Conservation (phyloP, 2,888 invertebrate species). For the Volucella inflata region DNA sequence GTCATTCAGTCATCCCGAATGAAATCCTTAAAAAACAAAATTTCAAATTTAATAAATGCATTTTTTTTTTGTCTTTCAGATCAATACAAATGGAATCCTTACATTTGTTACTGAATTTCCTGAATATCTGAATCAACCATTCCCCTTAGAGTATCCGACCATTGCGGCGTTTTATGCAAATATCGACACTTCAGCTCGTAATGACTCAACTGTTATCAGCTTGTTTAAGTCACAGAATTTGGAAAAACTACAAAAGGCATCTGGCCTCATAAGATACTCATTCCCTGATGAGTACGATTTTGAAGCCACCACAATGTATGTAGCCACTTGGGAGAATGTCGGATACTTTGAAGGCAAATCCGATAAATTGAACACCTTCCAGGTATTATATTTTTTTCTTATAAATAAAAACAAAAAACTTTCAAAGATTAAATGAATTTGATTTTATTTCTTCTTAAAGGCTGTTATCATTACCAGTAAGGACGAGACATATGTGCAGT, state of each 20-base stretch:
- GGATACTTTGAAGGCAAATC: slow-evolving; percentile 87
- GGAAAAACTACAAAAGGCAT: slow-evolving; percentile 87
- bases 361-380: slow-evolving; percentile 94
- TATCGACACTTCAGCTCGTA: slow-evolving; percentile 88
- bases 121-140: slow-evolving; percentile 93
- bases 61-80: slow-evolving; percentile 85
- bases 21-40: neutral
- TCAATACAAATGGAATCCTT: slow-evolving; percentile 95
- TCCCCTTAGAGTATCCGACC: slow-evolving; percentile 94
- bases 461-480: slow-evolving; percentile 81
- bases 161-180: slow-evolving; percentile 97
- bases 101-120: slow-evolving; percentile 95
- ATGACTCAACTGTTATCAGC: slow-evolving; percentile 88
- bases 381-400: slow-evolving; percentile 85
- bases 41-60: neutral
- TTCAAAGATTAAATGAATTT: neutral
- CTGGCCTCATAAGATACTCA: slow-evolving; percentile 88
- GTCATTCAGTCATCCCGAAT: too few species aligned
- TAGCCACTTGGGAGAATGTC: slow-evolving; percentile 96
- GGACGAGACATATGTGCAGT: slow-evolving; percentile 91
- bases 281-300: slow-evolving; percentile 90
- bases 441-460: slow-evolving; percentile 31
- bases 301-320: slow-evolving; percentile 90
- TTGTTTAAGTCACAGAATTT: slow-evolving; percentile 88
- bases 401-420: slow-evolving; percentile 78